A percentile compares a stretch with the other conserved stretches of the same genome.
Evolutionary conservation across 1,140 invertebrate species (phyloP).

Genomic region (Argopecten irradians): DNA sequence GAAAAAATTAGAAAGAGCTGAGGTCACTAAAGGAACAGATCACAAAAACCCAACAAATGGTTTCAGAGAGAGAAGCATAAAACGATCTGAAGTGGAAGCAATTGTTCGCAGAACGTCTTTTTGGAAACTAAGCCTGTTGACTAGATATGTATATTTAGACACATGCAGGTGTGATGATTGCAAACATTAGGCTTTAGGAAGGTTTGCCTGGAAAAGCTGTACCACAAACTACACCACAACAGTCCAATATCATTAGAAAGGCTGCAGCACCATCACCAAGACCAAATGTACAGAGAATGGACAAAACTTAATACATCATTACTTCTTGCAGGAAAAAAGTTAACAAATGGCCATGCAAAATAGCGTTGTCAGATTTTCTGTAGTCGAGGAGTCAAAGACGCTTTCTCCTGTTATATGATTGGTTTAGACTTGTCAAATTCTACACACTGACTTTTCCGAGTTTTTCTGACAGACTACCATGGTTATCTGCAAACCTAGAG

Average conservation of each 20-base stretch:
- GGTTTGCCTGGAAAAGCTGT: background rate
- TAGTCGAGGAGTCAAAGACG: background rate
- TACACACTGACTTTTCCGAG: background rate
- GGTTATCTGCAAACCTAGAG: conserved; percentile 21
- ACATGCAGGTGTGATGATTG: background rate
- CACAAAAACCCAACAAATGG: too few relatives aligned
- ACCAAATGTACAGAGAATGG: background rate
- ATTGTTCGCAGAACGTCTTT: too few relatives aligned
- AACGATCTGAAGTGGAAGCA: too few relatives aligned
- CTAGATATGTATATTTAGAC: too few relatives aligned
- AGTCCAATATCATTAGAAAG: too few relatives aligned
- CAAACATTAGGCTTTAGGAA: background rate
- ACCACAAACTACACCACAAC: background rate
- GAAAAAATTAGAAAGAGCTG: background rate
- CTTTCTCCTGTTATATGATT: background rate
- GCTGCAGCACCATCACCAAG: background rate
- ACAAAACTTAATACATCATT: background rate
- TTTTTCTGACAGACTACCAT: background rate
- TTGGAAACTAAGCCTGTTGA: background rate
- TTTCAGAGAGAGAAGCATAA: too few relatives aligned
- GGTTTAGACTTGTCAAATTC: background rate
- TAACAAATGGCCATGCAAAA: background rate
- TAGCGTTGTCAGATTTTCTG: background rate
- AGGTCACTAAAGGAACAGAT: background rate
- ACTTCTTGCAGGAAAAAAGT: background rate